These are phyloP conservation scores for Trigoniulus corallinus DNA, from an alignment of 1,140 invertebrate genomes.

Conservation along the genomic window DNA sequence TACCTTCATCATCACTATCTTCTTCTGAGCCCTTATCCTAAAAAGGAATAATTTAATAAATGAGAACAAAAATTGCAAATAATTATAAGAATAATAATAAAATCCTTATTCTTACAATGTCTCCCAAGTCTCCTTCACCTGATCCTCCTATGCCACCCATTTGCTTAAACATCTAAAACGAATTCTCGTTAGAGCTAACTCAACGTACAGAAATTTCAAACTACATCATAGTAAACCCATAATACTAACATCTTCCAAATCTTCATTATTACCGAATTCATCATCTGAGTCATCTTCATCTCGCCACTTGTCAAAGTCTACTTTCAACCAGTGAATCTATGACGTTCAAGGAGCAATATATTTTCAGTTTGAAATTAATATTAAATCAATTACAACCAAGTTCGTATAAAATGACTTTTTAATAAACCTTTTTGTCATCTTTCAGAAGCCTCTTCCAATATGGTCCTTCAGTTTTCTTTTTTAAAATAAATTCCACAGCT, in stretches of 20 bases:
- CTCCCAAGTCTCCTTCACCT: too few relatives aligned
- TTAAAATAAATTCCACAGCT: slow-evolving; percentile 58
- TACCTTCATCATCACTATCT: too few relatives aligned
- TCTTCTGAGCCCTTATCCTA: too few relatives aligned
- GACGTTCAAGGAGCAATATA: slow-evolving; percentile 9
- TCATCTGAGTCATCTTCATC: slow-evolving; percentile 76
- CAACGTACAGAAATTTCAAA: neutral
- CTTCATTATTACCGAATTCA: slow-evolving; percentile 28
- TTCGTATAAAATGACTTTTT: too few relatives aligned
- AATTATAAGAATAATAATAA: too few relatives aligned
- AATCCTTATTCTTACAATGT: too few relatives aligned
- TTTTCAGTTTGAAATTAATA: neutral
- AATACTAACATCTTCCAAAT: slow-evolving; percentile 45
- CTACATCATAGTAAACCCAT: slow-evolving; percentile 10
- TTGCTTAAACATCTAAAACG: slow-evolving; percentile 34
- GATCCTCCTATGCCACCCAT: slow-evolving; percentile 33
- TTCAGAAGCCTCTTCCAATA: slow-evolving; percentile 79
- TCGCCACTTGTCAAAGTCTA: slow-evolving; percentile 93
- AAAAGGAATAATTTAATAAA: too few relatives aligned
- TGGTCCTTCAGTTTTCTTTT: slow-evolving; percentile 49
- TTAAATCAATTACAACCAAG: neutral
- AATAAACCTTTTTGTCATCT: slow-evolving; percentile 55
- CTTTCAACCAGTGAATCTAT: slow-evolving; percentile 81
- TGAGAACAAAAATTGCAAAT: too few relatives aligned
- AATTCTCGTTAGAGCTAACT: neutral